phyloP scores from a whole-genome alignment of 37 sponge, comb jelly and placozoan genomes.

The Axinella damicornis region DNA sequence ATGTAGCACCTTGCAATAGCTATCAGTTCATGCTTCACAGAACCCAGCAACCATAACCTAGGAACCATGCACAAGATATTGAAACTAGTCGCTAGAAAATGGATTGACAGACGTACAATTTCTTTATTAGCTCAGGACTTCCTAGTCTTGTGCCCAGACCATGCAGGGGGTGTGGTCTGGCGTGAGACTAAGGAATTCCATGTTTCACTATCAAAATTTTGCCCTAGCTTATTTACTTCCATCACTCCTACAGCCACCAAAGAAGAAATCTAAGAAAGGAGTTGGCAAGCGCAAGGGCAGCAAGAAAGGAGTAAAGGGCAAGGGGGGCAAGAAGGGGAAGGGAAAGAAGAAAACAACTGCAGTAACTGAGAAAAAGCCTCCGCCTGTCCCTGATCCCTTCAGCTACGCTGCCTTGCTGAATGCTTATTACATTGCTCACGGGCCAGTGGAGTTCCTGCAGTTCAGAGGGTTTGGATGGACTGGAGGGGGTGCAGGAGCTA shows the following conservation, averaged over 20 bases:
- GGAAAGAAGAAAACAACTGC: slow-evolving; percentile 2
- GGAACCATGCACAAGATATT: too few species aligned
- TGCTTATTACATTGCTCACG: slow-evolving; percentile 73
- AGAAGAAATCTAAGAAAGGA: slow-evolving; percentile 45
- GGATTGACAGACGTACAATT: too few species aligned
- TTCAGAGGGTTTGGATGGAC: slow-evolving; percentile 55
- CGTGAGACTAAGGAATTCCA: too few species aligned
- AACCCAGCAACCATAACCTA: too few species aligned
- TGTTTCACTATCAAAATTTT: too few species aligned
- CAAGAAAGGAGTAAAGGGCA: slow-evolving; percentile 31
- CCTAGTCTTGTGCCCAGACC: too few species aligned
- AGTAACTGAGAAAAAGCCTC: neutral
- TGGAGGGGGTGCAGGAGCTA: slow-evolving; percentile 36
- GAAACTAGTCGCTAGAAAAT: too few species aligned
- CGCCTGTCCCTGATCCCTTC: slow-evolving; percentile 58
- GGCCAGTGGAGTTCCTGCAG: slow-evolving; percentile 56
- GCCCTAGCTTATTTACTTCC: too few species aligned
- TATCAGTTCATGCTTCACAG: too few species aligned
- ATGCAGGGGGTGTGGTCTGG: too few species aligned
- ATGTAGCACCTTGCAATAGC: too few species aligned
- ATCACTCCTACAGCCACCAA: neutral
- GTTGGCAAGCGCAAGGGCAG: slow-evolving; percentile 28
- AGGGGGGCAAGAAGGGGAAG: slow-evolving; percentile 30
- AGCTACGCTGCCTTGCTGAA: slow-evolving; percentile 68
- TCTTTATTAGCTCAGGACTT: too few species aligned